phyloP scores from a whole-genome alignment of 2,888 invertebrate species.

The Calameuta filiformis region DNA sequence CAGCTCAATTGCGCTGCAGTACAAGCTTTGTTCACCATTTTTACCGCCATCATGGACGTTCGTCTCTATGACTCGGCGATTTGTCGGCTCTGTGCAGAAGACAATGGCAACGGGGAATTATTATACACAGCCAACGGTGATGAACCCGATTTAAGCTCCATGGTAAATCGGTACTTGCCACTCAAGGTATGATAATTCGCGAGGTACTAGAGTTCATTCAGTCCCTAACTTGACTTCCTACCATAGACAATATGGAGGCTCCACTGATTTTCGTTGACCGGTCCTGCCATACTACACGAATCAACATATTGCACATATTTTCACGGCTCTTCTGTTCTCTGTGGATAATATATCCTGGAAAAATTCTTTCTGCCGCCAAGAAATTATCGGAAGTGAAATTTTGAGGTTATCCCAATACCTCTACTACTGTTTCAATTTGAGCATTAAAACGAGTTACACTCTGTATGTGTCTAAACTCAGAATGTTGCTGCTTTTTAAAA shows the following conservation, averaged over 20 bases:
- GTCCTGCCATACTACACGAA: conserved; percentile 52
- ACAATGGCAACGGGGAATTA: conserved; percentile 76
- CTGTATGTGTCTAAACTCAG: conserved; percentile 30
- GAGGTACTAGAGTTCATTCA: conserved; percentile 33
- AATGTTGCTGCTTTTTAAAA: conserved; percentile 17
- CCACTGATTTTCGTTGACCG: conserved; percentile 54
- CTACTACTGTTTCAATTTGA: neutral
- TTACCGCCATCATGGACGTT: conserved; percentile 52
- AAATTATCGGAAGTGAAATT: neutral
- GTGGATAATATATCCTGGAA: conserved; percentile 15
- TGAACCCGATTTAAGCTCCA: conserved; percentile 72
- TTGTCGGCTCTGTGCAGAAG: conserved; percentile 82
- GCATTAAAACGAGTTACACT: neutral
- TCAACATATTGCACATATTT: conserved; percentile 46
- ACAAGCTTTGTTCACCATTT: neutral
- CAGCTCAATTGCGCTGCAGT: neutral
- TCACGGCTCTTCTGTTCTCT: conserved; percentile 1
- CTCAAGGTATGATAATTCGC: conserved; percentile 71
- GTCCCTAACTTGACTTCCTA: conserved; percentile 60
- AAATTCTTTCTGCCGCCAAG: conserved; percentile 5
- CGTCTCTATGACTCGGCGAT: conserved; percentile 75
- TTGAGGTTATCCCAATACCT: neutral
- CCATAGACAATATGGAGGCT: conserved; percentile 52
- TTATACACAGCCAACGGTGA: conserved; percentile 68
- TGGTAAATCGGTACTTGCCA: conserved; percentile 80